Conservation (phyloP, 2,888 invertebrate genomes). For the Eustalomyia histrio region DNA sequence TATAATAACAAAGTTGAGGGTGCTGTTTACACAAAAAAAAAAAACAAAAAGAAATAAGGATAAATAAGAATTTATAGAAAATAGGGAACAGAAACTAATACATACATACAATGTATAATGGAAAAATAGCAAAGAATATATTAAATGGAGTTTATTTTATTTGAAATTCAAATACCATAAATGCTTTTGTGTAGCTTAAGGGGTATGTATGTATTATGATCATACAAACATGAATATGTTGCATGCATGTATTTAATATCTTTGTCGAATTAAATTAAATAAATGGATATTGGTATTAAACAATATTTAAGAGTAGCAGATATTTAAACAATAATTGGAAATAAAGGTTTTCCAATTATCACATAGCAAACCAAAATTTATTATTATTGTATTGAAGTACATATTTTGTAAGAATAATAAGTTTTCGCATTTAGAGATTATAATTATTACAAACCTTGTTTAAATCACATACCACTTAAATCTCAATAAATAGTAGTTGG, state of each 20-base stretch:
- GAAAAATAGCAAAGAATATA: background rate
- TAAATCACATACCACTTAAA: too few species aligned
- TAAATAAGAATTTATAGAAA: slow-evolving; percentile 10
- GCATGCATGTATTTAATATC: too few species aligned
- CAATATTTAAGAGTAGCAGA: background rate
- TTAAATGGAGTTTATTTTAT: slow-evolving; percentile 15
- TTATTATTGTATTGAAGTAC: too few species aligned
- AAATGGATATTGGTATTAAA: background rate
- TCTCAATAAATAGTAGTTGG: too few species aligned
- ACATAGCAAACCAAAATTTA: background rate
- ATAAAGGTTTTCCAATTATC: background rate
- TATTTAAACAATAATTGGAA: background rate
- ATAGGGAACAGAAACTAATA: background rate
- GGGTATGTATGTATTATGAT: background rate
- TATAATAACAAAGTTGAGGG: slow-evolving; percentile 46
- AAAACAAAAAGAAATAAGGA: background rate
- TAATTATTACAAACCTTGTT: too few species aligned
- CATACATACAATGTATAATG: background rate
- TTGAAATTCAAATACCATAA: background rate
- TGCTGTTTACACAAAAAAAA: slow-evolving; percentile 25
- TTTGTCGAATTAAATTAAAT: background rate
- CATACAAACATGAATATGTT: background rate
- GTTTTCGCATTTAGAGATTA: too few species aligned
- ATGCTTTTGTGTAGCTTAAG: slow-evolving; percentile 25
- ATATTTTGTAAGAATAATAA: too few species aligned